These are phyloP conservation scores for Drosophila rubida DNA, from an alignment of 2,888 invertebrate genomes.

Conservation along the genomic window DNA sequence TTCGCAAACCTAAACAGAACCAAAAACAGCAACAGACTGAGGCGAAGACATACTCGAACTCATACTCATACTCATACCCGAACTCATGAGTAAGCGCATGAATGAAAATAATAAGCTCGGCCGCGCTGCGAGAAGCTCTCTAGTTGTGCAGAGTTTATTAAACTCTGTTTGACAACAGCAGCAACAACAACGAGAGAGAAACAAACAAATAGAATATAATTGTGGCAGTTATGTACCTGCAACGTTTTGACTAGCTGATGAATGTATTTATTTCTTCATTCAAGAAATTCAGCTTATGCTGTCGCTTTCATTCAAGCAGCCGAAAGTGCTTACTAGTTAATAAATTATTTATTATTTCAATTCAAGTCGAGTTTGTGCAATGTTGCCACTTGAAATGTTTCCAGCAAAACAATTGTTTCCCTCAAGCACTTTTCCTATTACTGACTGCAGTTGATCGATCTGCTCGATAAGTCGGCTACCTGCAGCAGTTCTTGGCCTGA, in stretches of 20 bases:
- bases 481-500: constrained; percentile 17
- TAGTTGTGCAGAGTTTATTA: constrained; percentile 11
- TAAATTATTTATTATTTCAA: background rate
- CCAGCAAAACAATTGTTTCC: background rate
- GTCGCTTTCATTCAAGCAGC: background rate
- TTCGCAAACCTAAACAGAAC: constrained; percentile 72
- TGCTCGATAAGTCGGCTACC: background rate
- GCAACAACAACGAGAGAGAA: background rate
- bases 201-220: background rate
- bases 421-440: background rate
- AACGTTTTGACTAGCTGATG: background rate
- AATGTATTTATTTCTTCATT: constrained; percentile 1
- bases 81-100: constrained; percentile 2
- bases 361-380: no score
- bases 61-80: background rate
- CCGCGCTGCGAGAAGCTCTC: background rate
- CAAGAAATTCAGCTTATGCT: background rate
- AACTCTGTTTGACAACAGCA: background rate
- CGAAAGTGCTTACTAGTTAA: background rate
- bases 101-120: constrained; percentile 19
- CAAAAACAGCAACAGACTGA: constrained; percentile 24
- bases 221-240: background rate
- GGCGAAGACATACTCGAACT: constrained; percentile 6
- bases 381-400: no score
- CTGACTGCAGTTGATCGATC: background rate